Conservation (phyloP, 2,113 vertebrate genomes). For the Phodopus roborovskii region DNA sequence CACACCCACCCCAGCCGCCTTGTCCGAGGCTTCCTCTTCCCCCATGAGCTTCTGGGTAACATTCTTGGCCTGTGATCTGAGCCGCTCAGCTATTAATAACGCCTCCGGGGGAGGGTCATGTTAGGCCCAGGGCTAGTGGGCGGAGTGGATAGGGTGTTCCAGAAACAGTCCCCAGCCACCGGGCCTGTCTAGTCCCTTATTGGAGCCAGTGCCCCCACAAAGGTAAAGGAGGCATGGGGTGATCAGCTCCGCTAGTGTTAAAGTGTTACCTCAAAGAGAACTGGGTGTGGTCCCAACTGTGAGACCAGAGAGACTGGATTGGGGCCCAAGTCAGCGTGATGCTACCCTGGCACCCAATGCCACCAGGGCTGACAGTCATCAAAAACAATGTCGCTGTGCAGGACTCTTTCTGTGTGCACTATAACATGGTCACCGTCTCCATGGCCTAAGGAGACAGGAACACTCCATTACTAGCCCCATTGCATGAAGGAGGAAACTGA, state of each 20-base stretch:
- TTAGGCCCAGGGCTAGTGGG: slow-evolving; percentile 48
- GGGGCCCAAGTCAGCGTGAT: neutral
- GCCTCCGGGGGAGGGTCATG: slow-evolving; percentile 49
- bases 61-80: slow-evolving; percentile 73
- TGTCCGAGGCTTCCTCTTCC: slow-evolving; percentile 73
- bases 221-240: neutral
- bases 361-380: neutral
- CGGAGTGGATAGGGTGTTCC: slow-evolving; percentile 27
- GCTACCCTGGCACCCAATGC: neutral
- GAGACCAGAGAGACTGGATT: neutral
- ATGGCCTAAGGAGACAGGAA: neutral
- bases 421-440: neutral
- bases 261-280: neutral
- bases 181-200: accelerated
- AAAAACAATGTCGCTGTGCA: neutral
- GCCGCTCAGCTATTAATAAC: slow-evolving; percentile 76
- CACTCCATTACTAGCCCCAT: neutral
- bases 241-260: neutral
- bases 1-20: slow-evolving; percentile 56
- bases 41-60: slow-evolving; percentile 72
- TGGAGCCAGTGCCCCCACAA: neutral
- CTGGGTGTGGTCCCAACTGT: neutral
- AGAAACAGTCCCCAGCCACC: neutral
- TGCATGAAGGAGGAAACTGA: neutral
- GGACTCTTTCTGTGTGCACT: accelerated